phyloP scores from a whole-genome alignment of 2,888 invertebrate species.

The Agrotis segetum region DNA sequence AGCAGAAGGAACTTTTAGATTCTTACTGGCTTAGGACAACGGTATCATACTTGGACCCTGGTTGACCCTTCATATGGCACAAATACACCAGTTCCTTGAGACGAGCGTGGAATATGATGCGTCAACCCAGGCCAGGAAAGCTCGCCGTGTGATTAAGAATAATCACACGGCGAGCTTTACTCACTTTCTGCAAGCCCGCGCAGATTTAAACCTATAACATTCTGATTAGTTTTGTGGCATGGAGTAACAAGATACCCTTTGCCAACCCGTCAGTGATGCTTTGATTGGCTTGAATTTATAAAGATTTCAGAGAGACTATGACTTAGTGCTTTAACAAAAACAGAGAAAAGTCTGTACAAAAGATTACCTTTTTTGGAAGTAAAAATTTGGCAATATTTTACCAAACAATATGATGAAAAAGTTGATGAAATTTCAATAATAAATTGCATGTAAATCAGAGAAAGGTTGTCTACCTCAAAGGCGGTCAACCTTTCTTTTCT shows the following conservation, averaged over 20 bases:
- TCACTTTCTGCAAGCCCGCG: too few relatives aligned
- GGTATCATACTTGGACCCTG: too few relatives aligned
- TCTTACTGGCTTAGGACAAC: too few relatives aligned
- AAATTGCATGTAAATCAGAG: slow-evolving; percentile 24
- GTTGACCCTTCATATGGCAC: too few relatives aligned
- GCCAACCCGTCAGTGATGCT: not conserved
- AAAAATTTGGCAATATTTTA: slow-evolving; percentile 2
- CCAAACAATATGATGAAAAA: slow-evolving; percentile 42
- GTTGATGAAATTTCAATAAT: slow-evolving; percentile 51
- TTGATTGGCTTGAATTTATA: not conserved
- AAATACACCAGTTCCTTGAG: too few relatives aligned
- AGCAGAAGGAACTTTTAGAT: too few relatives aligned
- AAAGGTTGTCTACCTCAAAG: slow-evolving; percentile 34
- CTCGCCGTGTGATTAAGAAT: too few relatives aligned
- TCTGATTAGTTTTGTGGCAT: not conserved
- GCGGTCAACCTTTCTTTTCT: slow-evolving; percentile 14
- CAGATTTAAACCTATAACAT: not conserved
- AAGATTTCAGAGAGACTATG: not conserved
- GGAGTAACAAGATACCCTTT: not conserved
- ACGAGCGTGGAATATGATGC: too few relatives aligned
- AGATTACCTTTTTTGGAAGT: not conserved
- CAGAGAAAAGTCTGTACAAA: not conserved
- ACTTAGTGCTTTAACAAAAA: not conserved
- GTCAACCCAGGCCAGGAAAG: too few relatives aligned
- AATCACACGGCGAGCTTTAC: too few relatives aligned